Evolutionary conservation across 2,888 invertebrate genomes (phyloP).

Genomic region (Nasonovia ribisnigri): DNA sequence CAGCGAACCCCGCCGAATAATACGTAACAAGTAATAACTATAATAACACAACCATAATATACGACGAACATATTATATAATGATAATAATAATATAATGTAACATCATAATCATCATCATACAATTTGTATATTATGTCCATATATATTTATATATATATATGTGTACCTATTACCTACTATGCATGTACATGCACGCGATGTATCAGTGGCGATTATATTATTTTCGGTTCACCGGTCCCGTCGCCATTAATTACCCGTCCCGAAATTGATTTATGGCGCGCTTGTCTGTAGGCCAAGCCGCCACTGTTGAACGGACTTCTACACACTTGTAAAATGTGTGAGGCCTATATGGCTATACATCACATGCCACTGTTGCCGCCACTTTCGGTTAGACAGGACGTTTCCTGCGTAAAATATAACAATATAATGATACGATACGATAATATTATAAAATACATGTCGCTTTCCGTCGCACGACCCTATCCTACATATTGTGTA

Average conservation of each 20-base stretch:
- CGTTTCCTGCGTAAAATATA: not conserved
- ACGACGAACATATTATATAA: not conserved
- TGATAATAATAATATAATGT: not conserved
- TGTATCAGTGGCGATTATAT: slow-evolving; percentile 10
- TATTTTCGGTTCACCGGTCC: slow-evolving; percentile 15
- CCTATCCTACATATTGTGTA: not conserved
- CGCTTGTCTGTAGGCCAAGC: not conserved
- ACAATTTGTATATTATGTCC: not conserved
- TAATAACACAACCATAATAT: no score
- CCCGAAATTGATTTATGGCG: slow-evolving; percentile 51
- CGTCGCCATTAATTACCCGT: slow-evolving; percentile 52
- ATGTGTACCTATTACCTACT: not conserved
- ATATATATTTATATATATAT: not conserved
- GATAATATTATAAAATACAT: not conserved
- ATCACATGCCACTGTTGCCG: not conserved
- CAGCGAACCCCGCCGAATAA: no score
- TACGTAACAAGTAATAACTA: no score
- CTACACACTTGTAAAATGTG: not conserved
- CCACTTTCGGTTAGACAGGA: not conserved
- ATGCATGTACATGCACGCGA: not conserved
- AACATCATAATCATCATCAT: not conserved
- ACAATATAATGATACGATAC: not conserved
- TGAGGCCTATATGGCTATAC: not conserved
- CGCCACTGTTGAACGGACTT: not conserved
- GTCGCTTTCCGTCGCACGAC: not conserved